Conservation (phyloP, 1,140 invertebrate genomes). For the Pissodes strobi region DNA sequence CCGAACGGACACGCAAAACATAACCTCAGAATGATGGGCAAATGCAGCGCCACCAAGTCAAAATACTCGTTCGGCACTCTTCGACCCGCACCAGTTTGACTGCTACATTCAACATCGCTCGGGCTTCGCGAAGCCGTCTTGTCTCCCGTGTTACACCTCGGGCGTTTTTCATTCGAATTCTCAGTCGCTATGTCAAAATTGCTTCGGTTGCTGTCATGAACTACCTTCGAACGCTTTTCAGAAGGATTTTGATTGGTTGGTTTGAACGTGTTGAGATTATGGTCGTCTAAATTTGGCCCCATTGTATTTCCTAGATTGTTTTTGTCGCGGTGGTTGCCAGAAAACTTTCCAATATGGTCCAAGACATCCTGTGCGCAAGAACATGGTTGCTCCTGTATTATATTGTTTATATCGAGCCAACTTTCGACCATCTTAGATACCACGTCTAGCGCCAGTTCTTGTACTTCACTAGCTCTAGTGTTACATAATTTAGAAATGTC, state of each 20-base stretch:
- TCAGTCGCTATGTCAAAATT: not conserved
- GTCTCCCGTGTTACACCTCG: constrained; percentile 25
- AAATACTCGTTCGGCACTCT: constrained; percentile 56
- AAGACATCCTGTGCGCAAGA: constrained; percentile 3
- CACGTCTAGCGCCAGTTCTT: constrained; percentile 60
- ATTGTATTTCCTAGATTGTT: too few relatives aligned
- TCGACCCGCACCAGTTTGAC: not conserved
- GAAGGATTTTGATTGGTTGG: not conserved
- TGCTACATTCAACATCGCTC: not conserved
- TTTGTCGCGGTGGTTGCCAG: too few relatives aligned
- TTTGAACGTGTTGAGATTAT: not conserved
- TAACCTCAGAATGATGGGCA: constrained; percentile 63
- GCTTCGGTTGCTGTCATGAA: not conserved
- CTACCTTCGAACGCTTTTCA: not conserved
- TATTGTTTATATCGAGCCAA: constrained; percentile 60
- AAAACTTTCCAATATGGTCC: not conserved
- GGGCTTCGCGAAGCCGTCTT: constrained; percentile 22
- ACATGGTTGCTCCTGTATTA: constrained; percentile 48
- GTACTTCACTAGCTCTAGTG: constrained; percentile 59
- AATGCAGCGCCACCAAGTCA: constrained; percentile 61
- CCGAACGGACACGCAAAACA: constrained; percentile 64
- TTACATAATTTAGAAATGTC: constrained; percentile 60
- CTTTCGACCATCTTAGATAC: constrained; percentile 62
- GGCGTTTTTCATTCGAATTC: constrained; percentile 16
- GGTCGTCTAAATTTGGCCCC: not conserved